Evolutionary conservation across 2,797 vertebrate species (phyloP), one percentile per base, ranked within the genome.

Genomic region (Phylloscopus collybita): DNA sequence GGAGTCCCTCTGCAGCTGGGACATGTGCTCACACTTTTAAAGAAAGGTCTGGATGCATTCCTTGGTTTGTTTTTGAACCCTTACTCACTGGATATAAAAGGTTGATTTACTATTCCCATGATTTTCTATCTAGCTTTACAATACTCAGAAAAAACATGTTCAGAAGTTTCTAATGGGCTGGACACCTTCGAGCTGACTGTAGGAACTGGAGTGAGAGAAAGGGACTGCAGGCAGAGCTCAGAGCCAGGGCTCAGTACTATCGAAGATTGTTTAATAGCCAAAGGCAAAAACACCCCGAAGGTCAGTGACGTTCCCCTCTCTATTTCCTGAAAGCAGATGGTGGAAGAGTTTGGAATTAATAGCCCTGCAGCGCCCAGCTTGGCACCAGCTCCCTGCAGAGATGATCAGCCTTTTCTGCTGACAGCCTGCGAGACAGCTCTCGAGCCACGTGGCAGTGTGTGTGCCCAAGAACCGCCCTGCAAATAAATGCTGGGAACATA

Each of bases 301-400:
- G 93, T 95, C 95, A 92, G 86, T 34, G 65, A 81, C 1, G 1
- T 90, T 90, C 36, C 60, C 73, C 73, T 84, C 88, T 94, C 71
- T 60, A 66, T 80, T 95, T 94, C 80, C 92, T 92, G 80, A 92
- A 95, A 95, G 90, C 93, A 97, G 92, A 95, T 95, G 94, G 94
- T 93, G 74, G 86, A 60, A 93, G 92, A 82, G 66, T 62, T 93
- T 70, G 67, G 83, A 94, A 93, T 79, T 75, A 95, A 93, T 72
- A 51, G 56, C 83, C 80, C 83, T 59, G 72, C 16, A 5, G 88
- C 0, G 0, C 72, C 69, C 59, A 1, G 93, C 92, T 54, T 70
- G 54, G 86, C 91, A 93, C 54, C 76, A 84, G 86, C 59, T 86
- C 86, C 95, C 92, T 47, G 80, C 57, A 67, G 86, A 60, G 72